These are phyloP conservation scores for Etheostoma cragini DNA, from an alignment of 2,113 vertebrate species.

Conservation along the genomic window DNA sequence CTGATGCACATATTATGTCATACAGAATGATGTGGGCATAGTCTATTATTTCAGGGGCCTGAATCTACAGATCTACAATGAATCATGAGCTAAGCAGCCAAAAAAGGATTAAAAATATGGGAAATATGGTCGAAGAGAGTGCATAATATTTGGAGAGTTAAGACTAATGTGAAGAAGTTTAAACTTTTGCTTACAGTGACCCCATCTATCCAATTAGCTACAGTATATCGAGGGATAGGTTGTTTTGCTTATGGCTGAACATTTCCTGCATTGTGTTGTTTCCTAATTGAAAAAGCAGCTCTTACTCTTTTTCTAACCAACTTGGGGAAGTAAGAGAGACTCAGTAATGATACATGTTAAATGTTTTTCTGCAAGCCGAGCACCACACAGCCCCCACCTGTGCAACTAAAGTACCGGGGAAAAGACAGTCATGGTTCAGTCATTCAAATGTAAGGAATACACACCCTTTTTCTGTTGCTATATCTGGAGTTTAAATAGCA, in stretches of 20 bases:
- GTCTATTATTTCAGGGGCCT: neutral
- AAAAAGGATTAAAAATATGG: neutral
- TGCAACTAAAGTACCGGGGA: neutral
- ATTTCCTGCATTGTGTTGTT: conserved; percentile 3
- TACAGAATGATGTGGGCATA: neutral
- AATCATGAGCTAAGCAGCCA: neutral
- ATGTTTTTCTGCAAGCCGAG: too few species aligned
- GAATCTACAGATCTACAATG: neutral
- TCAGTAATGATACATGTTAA: neutral
- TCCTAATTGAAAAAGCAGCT: conserved; percentile 3
- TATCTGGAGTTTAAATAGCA: conserved; percentile 25
- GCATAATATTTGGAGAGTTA: neutral
- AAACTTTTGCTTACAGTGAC: conserved; percentile 11
- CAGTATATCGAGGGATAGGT: neutral
- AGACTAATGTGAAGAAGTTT: neutral
- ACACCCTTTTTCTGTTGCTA: neutral
- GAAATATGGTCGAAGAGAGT: neutral
- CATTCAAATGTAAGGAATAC: conserved; percentile 23
- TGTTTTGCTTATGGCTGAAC: neutral
- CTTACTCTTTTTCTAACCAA: neutral
- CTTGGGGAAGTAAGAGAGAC: neutral
- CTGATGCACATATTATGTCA: neutral
- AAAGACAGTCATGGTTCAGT: neutral
- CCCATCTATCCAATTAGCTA: conserved; percentile 31
- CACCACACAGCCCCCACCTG: neutral